A percentile compares a stretch with the other conserved stretches of the same genome.
Conservation (phyloP, 2,888 invertebrate genomes). For the Nymphalis polychloros region DNA sequence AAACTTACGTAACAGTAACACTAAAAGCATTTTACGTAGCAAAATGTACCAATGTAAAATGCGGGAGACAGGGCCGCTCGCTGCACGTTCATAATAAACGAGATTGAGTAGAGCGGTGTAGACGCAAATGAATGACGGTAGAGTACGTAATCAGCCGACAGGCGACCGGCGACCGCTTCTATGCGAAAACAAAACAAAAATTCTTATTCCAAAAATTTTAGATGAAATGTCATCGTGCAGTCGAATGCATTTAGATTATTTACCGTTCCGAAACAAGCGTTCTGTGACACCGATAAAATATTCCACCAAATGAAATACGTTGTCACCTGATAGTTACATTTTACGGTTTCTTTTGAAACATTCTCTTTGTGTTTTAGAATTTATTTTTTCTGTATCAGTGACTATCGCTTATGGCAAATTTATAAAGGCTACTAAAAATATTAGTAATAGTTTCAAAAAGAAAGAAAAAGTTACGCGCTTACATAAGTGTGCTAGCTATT, state of each 20-base stretch:
- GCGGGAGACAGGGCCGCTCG: slow-evolving; percentile 59
- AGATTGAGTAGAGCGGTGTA: slow-evolving; percentile 76
- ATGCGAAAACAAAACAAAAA: slow-evolving; percentile 68
- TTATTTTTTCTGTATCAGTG: background rate
- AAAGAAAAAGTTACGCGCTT: too few relatives aligned
- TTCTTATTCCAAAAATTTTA: slow-evolving; percentile 47
- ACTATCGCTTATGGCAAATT: too few relatives aligned
- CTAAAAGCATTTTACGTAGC: slow-evolving; percentile 62
- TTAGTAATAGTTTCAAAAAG: too few relatives aligned
- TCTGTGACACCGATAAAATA: slow-evolving; percentile 24
- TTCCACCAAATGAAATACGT: background rate
- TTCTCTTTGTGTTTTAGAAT: background rate
- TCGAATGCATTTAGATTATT: slow-evolving; percentile 24
- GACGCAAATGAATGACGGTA: slow-evolving; percentile 76
- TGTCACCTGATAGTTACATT: background rate
- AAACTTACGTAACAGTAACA: slow-evolving; percentile 56
- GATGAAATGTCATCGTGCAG: slow-evolving; percentile 22
- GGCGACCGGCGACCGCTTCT: slow-evolving; percentile 62
- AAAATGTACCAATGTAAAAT: slow-evolving; percentile 72
- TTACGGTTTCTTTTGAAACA: background rate
- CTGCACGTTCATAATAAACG: slow-evolving; percentile 77
- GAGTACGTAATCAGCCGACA: slow-evolving; percentile 68
- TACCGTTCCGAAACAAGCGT: slow-evolving; percentile 21
- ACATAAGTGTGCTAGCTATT: too few relatives aligned
- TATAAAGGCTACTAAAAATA: too few relatives aligned